Evolutionary conservation across 2,797 vertebrate genomes (phyloP), one percentile per base, ranked within the genome.

Genomic region (Gymnocypris eckloni): DNA sequence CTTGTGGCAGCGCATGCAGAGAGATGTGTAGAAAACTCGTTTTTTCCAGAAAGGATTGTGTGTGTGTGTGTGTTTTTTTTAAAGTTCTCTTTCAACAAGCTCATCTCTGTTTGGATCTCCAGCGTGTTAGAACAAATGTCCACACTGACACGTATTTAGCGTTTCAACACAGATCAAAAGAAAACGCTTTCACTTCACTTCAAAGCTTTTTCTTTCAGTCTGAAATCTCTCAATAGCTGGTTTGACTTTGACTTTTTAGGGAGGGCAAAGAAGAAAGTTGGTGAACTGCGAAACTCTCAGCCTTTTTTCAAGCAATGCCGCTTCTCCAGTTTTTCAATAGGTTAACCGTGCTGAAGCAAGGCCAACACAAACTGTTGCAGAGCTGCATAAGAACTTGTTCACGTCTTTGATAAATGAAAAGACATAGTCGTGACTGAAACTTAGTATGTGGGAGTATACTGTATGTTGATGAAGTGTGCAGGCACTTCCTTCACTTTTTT

Each of bases 151-250:
- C 67, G 72, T 83, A 89, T 86, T 87, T 89, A 90, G 84, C 81
- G 78, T 87, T 89, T 90, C 85, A 88, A 25, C 83, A 64, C 72
- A 86, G 86, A 90, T 91, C 88, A 90, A 88, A 90, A 87, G 87
- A 82, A 79, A 81, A 78, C 39, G 78, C 89, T 89, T 89, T 88
- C 41, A 54, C 81, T 80, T 72, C 83, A 91, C 89, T 88, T 89
- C 88, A 90, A 90, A 90, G 87, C 82, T 79, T 59, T 72, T 73
- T 82, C 82, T 39, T 82, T 86, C 86, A 76, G 39, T 85, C 37
- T 83, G 79, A 79, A 84, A 86, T 90, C 86, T 87, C 73, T 89
- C 91, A 86, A 86, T 89, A 86, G 83, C 82, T 72, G 56, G 72
- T 84, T 87, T 90, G 84, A 88, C 67, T 87, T 85, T 88, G 88